Evolutionary conservation across 2,113 vertebrate genomes (phyloP), one percentile per base, ranked within the genome.

Genomic region (Suncus etruscus): DNA sequence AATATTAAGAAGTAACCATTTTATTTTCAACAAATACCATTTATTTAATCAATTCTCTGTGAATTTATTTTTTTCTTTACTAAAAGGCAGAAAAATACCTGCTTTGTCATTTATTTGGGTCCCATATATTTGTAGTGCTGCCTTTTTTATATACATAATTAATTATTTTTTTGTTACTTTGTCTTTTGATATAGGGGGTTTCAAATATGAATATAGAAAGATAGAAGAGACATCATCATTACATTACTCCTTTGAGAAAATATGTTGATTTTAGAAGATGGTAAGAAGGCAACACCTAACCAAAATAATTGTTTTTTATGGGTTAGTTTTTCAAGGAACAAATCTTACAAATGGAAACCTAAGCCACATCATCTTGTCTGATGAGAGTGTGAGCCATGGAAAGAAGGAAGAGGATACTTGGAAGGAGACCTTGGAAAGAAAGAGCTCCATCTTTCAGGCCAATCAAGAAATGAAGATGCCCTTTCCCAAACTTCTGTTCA

Each of bases 201-300:
- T 66, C n/a, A 73, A 45, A 1, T 47, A 66, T 78, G 45, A 79
- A 79, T 58, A 27, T 58, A 66, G 10, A 47, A 66, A 22, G 4
- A 20, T 31, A 31, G 11, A 84, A 27, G 47, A 7, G 72, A 70
- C 78, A 32, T 73, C 54, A 16, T 58, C 8, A 61, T 61, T 61
- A 61, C 22, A 61, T 27, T 16, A 47, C 61, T 91, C 51, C 79
- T 90, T 79, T 63, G 45, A 91, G 54, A 92, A 89, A 92, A 12
- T 39, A 68, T 68, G 76, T 83, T 79, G 25, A 74, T 74, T 48
- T 61, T 88, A 76, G 81, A 74, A 90, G 12, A n/a, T 83, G 14
- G 86, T 63, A 75, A 83, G 11, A 94, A 83, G 20, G 15, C 29
- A 61, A 86, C 47, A 51, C 14, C 79, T 91, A 84, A 73, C 8